phyloP scores from a whole-genome alignment of 1,140 invertebrate species.

The Drosophila athabasca region DNA sequence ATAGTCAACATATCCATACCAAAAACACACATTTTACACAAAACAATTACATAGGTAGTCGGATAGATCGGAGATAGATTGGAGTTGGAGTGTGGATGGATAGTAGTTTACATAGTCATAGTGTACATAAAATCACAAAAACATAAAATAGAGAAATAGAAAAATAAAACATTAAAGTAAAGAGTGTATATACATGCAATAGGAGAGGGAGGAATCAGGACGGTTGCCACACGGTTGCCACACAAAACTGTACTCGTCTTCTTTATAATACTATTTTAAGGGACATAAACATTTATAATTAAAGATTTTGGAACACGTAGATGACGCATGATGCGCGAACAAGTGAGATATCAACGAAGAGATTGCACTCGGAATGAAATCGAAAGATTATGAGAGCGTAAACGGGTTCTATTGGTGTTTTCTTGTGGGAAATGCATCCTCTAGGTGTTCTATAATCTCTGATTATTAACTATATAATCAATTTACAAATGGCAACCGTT shows the following conservation, averaged over 20 bases:
- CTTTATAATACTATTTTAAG: background rate
- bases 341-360: no score
- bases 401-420: no score
- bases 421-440: no score
- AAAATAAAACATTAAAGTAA: slow-evolving; percentile 60
- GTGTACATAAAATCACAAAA: slow-evolving; percentile 66
- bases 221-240: slow-evolving; percentile 3
- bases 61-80: slow-evolving; percentile 37
- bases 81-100: slow-evolving; percentile 50
- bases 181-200: slow-evolving; percentile 77
- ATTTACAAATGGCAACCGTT: no score
- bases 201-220: slow-evolving; percentile 17
- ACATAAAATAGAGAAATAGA: slow-evolving; percentile 60
- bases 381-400: no score
- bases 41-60: slow-evolving; percentile 56
- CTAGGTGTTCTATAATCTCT: no score
- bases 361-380: no score
- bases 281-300: no score
- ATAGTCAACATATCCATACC: slow-evolving; percentile 33
- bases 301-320: no score
- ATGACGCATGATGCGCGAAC: no score
- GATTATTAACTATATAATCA: no score
- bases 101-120: slow-evolving; percentile 61
- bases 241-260: slow-evolving; percentile 20
- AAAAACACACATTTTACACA: slow-evolving; percentile 60